These are phyloP conservation scores for Elmis aenea DNA, from an alignment of 2,888 invertebrate species.

Conservation along the genomic window DNA sequence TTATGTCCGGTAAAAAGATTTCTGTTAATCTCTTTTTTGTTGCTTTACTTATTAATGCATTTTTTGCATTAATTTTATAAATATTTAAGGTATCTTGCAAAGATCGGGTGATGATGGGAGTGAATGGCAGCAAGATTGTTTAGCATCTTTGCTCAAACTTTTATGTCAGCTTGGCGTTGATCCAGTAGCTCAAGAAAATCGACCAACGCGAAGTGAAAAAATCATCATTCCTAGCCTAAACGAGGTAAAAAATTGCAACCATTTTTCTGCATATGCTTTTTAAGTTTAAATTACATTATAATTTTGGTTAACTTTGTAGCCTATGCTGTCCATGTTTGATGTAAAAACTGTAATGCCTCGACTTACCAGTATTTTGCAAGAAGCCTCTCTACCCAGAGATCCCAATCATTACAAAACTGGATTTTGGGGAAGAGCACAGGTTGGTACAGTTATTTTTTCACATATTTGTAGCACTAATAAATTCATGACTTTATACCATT, in stretches of 20 bases:
- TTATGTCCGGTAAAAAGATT: conserved; percentile 82
- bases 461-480: too few species aligned
- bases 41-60: conserved; percentile 3
- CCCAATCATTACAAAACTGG: conserved; percentile 86
- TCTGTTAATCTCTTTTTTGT: conserved; percentile 11
- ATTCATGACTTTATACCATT: too few species aligned
- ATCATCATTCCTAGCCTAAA: conserved; percentile 67
- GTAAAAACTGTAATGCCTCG: conserved; percentile 78
- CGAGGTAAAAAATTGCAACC: conserved; percentile 48
- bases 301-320: conserved; percentile 39
- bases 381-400: conserved; percentile 75
- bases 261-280: conserved; percentile 10
- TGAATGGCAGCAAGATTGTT: conserved; percentile 93
- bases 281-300: too few species aligned
- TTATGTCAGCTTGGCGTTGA: conserved; percentile 81
- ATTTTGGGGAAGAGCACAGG: conserved; percentile 88
- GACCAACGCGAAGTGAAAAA: conserved; percentile 52
- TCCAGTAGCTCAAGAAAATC: conserved; percentile 42
- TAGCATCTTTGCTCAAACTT: conserved; percentile 80
- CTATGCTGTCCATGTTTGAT: conserved; percentile 78
- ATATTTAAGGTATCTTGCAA: conserved; percentile 66
- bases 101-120: conserved; percentile 68
- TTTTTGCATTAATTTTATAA: too few species aligned
- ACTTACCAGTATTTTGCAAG: conserved; percentile 80
- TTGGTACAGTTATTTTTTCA: too few species aligned